Conservation (phyloP, 1,140 invertebrate genomes). For the Muscidifurax raptorellus region DNA sequence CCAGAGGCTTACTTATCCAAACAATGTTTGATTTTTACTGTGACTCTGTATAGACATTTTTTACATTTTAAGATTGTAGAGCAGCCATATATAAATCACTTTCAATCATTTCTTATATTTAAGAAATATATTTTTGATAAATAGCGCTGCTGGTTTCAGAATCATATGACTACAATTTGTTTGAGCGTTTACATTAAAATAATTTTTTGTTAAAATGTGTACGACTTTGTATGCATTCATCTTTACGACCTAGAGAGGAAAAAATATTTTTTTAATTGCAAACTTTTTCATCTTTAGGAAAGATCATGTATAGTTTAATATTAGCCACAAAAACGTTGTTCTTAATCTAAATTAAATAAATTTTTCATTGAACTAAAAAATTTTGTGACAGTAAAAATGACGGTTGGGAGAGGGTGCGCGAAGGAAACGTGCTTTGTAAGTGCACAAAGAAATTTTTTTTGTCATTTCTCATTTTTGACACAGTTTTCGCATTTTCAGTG, state of each 20-base stretch:
- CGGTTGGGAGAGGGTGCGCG: neutral
- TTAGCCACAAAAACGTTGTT: slow-evolving; percentile 29
- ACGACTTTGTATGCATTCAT: slow-evolving; percentile 19
- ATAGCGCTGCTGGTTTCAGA: slow-evolving; percentile 42
- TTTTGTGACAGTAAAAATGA: neutral
- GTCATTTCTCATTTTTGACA: slow-evolving; percentile 41
- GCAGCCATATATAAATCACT: neutral
- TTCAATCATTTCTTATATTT: slow-evolving; percentile 13
- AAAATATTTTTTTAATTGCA: slow-evolving; percentile 47
- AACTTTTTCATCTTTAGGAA: slow-evolving; percentile 40
- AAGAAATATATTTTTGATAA: slow-evolving; percentile 21
- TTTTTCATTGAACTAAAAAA: slow-evolving; percentile 36
- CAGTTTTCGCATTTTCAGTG: slow-evolving; percentile 45
- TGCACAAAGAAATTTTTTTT: slow-evolving; percentile 44
- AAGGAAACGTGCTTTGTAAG: slow-evolving; percentile 29
- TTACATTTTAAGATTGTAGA: slow-evolving; percentile 7
- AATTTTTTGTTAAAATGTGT: slow-evolving; percentile 42
- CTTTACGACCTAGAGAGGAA: slow-evolving; percentile 30
- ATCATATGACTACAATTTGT: slow-evolving; percentile 19
- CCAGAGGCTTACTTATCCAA: slow-evolving; percentile 39
- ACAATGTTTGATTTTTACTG: slow-evolving; percentile 18
- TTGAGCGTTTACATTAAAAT: slow-evolving; percentile 31
- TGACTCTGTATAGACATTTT: neutral
- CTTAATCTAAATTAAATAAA: slow-evolving; percentile 41
- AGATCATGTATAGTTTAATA: slow-evolving; percentile 48